Evolutionary conservation across 1,140 invertebrate genomes (phyloP).

Genomic region (Scylla paramamosain): DNA sequence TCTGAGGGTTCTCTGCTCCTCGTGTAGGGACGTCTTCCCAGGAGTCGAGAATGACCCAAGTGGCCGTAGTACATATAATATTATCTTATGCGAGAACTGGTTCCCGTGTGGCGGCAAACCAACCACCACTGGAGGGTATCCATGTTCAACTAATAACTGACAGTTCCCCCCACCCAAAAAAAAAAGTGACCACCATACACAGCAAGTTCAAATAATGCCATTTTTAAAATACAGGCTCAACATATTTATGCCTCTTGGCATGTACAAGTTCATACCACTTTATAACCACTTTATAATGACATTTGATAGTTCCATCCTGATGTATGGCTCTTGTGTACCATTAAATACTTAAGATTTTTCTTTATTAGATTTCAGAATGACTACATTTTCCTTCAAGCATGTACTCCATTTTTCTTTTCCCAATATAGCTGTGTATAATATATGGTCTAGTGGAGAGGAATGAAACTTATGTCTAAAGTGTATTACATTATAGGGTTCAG

Average conservation of each 20-base stretch:
- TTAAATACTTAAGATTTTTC: not conserved
- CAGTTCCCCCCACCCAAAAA: too few relatives aligned
- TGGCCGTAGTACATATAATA: too few relatives aligned
- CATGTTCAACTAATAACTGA: not conserved
- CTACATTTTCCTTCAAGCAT: not conserved
- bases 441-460: not conserved
- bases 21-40: not conserved
- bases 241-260: not conserved
- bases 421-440: not conserved
- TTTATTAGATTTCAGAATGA: not conserved
- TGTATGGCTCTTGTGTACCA: slow-evolving; percentile 9
- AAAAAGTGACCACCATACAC: not conserved
- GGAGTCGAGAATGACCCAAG: not conserved
- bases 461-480: not conserved
- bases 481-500: not conserved
- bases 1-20: not conserved
- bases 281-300: slow-evolving; percentile 3
- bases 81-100: not conserved
- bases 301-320: not conserved
- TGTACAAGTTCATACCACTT: slow-evolving; percentile 1
- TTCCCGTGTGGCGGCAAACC: not conserved
- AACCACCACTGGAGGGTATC: not conserved
- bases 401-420: not conserved
- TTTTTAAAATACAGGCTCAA: slow-evolving; percentile 2
- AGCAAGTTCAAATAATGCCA: not conserved